phyloP scores from a whole-genome alignment of 2,888 invertebrate genomes.

The Apamea anceps region DNA sequence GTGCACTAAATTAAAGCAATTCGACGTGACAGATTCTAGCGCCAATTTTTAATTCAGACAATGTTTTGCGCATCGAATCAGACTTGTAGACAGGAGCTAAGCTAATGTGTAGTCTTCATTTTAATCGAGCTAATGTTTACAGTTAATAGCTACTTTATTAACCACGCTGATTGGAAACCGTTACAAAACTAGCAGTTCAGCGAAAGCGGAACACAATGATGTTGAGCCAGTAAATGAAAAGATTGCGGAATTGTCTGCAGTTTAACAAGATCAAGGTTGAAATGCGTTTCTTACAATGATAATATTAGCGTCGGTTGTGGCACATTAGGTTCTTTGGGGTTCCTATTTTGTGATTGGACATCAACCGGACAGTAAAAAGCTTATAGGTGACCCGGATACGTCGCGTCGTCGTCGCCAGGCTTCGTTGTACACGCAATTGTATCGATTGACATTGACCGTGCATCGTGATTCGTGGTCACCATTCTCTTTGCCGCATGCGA shows the following conservation, averaged over 20 bases:
- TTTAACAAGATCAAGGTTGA: constrained; percentile 47
- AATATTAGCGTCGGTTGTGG: constrained; percentile 26
- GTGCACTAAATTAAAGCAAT: constrained; percentile 61
- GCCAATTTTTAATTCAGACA: constrained; percentile 39
- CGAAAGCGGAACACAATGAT: constrained; percentile 57
- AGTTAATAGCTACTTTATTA: constrained; percentile 46
- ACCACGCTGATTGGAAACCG: constrained; percentile 51
- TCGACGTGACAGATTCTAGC: constrained; percentile 42
- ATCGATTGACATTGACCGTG: constrained; percentile 80
- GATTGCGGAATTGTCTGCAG: constrained; percentile 44
- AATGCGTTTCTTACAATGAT: constrained; percentile 16
- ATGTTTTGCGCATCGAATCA: constrained; percentile 17
- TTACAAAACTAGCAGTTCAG: constrained; percentile 49
- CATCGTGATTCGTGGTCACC: constrained; percentile 74
- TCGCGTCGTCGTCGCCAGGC: constrained; percentile 41
- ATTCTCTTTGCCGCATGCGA: constrained; percentile 68
- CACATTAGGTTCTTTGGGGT: constrained; percentile 6
- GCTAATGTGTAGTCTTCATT: constrained; percentile 18
- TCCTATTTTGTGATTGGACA: constrained; percentile 8
- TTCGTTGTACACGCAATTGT: constrained; percentile 65
- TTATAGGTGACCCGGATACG: constrained; percentile 62
- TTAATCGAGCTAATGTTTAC: constrained; percentile 38
- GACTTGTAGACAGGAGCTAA: constrained; percentile 10
- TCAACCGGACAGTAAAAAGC: constrained; percentile 40
- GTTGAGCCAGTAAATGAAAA: constrained; percentile 44